Evolutionary conservation across 2,113 vertebrate genomes (phyloP).

Genomic region (Ictalurus punctatus): DNA sequence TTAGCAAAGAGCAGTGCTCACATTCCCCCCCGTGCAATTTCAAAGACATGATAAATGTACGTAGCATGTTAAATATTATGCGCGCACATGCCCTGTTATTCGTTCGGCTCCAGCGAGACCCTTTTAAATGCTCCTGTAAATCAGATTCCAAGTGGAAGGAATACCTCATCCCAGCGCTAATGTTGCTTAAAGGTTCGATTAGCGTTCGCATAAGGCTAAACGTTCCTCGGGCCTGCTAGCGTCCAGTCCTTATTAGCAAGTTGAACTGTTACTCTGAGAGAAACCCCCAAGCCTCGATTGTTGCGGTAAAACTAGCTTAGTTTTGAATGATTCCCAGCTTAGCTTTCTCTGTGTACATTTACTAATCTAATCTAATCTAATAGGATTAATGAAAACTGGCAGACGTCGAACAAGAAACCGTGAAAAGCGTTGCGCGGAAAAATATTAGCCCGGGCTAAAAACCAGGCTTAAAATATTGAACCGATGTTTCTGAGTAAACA

Average conservation of each 20-base stretch:
- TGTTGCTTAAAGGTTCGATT: background rate
- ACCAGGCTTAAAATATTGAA: too few species aligned
- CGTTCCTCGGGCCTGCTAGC: background rate
- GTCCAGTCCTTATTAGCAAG: background rate
- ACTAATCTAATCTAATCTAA: background rate
- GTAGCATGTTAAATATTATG: conserved; percentile 1
- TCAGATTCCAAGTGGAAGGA: background rate
- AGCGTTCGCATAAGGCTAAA: background rate
- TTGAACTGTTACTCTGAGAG: background rate
- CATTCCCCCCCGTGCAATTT: background rate
- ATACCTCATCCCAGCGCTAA: background rate
- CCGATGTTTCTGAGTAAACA: background rate
- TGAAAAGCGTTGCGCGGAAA: background rate
- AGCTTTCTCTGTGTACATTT: background rate
- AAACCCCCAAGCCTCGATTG: background rate
- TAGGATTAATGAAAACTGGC: background rate
- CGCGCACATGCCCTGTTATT: background rate
- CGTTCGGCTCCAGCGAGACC: background rate
- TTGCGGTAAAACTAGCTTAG: background rate
- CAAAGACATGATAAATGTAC: conserved; percentile 18
- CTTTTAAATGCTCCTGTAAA: background rate
- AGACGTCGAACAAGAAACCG: background rate
- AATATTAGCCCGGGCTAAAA: background rate
- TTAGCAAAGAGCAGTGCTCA: conserved; percentile 22
- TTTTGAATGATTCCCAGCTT: background rate